These are phyloP conservation scores for Pseudorasbora parva DNA, from an alignment of 2,113 vertebrate genomes.

Conservation along the genomic window DNA sequence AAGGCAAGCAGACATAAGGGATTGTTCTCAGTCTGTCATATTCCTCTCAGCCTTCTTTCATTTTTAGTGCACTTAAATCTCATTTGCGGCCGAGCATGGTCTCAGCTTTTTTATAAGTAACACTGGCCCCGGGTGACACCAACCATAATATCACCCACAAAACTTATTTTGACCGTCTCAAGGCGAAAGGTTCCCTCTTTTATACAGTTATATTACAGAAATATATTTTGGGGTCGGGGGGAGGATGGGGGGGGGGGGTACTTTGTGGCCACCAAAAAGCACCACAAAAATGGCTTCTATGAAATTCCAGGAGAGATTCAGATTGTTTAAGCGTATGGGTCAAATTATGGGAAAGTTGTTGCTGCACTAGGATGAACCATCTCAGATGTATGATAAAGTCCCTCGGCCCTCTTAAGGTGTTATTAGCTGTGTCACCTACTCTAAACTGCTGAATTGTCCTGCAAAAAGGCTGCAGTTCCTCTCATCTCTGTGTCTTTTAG, in stretches of 20 bases:
- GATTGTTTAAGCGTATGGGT: not conserved
- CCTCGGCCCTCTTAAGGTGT: not conserved
- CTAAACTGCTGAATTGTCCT: constrained; percentile 41
- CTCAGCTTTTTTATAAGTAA: constrained; percentile 35
- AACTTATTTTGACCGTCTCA: constrained; percentile 16
- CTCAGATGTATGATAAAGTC: constrained; percentile 6
- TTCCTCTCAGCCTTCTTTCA: constrained; percentile 49
- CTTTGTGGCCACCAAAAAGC: not conserved
- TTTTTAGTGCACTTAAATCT: constrained; percentile 56
- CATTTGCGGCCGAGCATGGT: constrained; percentile 42
- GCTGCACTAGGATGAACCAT: not conserved
- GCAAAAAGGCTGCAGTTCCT: constrained; percentile 23
- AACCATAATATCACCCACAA: constrained; percentile 37
- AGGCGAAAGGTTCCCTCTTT: not conserved
- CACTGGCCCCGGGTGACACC: constrained; percentile 25
- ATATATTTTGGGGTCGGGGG: not conserved
- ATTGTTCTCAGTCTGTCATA: constrained; percentile 54
- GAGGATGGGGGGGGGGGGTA: not conserved
- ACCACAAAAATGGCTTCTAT: not conserved
- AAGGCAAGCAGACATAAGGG: constrained; percentile 34
- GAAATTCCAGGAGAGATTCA: not conserved
- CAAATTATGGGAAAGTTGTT: not conserved
- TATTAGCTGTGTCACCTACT: constrained; percentile 11
- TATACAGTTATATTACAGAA: constrained; percentile 17
- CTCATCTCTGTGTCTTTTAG: constrained; percentile 41